Evolutionary conservation across 2,113 vertebrate genomes (phyloP).

Genomic region (Columba janthina): DNA sequence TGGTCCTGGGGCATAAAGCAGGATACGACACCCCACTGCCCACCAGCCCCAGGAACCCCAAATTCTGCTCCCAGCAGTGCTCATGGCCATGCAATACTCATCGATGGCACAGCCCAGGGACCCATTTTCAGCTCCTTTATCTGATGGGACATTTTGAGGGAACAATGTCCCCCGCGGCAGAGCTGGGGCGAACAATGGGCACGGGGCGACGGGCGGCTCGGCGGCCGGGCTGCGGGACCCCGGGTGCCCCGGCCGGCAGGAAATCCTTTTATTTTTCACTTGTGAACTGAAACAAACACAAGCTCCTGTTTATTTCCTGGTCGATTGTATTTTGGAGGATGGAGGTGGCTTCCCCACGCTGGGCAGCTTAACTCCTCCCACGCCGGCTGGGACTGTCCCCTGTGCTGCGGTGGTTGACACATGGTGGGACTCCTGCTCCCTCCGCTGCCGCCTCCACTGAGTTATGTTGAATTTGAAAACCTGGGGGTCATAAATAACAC

Average conservation of each 20-base stretch:
- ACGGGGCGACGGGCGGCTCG: neutral
- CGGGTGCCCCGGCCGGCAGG: conserved; percentile 44
- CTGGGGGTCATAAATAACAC: conserved; percentile 54
- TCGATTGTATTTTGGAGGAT: conserved; percentile 63
- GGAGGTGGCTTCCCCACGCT: conserved; percentile 37
- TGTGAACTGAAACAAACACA: conserved; percentile 73
- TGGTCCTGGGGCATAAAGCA: neutral
- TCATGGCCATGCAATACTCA: neutral
- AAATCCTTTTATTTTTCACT: conserved; percentile 80
- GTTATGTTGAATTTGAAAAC: conserved; percentile 35
- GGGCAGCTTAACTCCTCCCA: conserved; percentile 62
- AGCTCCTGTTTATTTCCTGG: conserved; percentile 82
- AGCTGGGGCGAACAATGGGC: conserved; percentile 24
- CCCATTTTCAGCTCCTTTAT: neutral
- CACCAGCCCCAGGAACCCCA: neutral
- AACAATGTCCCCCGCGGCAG: conserved; percentile 2
- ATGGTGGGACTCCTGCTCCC: neutral
- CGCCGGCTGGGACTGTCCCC: neutral
- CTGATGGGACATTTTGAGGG: conserved; percentile 11
- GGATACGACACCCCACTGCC: fast-evolving
- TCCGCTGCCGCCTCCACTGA: neutral
- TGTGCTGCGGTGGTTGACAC: neutral
- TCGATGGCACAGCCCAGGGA: neutral
- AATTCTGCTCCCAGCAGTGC: fast-evolving
- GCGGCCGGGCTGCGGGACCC: neutral